A percentile compares a stretch with the other conserved stretches of the same genome.
These are phyloP conservation scores for Callosobruchus maculatus DNA, from an alignment of 2,888 invertebrate species.

Conservation along the genomic window DNA sequence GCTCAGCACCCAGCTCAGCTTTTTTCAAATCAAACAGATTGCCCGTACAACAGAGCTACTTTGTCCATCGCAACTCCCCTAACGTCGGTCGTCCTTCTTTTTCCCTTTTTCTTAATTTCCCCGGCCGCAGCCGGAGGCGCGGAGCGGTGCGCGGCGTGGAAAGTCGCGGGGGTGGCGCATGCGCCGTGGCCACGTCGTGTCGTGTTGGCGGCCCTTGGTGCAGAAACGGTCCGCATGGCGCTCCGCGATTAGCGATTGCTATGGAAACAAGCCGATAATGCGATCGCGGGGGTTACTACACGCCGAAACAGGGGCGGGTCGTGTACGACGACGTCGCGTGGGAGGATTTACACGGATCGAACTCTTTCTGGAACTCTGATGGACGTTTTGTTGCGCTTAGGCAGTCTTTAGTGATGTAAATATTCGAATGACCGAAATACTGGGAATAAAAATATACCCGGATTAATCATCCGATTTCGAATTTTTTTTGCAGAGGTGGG, in stretches of 20 bases:
- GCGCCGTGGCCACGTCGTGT: neutral
- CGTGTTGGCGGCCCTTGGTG: conserved; percentile 42
- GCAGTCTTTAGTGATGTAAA: neutral
- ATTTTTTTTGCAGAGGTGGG: too few species aligned
- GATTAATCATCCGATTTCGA: too few species aligned
- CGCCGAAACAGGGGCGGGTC: neutral
- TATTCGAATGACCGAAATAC: too few species aligned
- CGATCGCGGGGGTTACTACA: conserved; percentile 40
- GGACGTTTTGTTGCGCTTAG: neutral
- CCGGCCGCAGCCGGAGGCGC: too few species aligned
- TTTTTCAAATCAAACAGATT: neutral
- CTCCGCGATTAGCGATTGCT: conserved; percentile 58
- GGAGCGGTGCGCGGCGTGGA: neutral
- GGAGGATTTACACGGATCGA: neutral
- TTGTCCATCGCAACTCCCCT: neutral
- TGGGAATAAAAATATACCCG: too few species aligned
- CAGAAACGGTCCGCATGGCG: conserved; percentile 47
- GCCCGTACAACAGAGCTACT: neutral
- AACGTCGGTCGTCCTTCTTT: neutral
- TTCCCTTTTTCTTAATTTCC: neutral
- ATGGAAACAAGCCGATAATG: conserved; percentile 59
- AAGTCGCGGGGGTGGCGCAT: neutral
- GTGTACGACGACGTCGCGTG: neutral
- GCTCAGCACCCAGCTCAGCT: too few species aligned
- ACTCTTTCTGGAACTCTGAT: neutral